Conservation (phyloP, 2,888 invertebrate genomes). For the Aplocera efformata region DNA sequence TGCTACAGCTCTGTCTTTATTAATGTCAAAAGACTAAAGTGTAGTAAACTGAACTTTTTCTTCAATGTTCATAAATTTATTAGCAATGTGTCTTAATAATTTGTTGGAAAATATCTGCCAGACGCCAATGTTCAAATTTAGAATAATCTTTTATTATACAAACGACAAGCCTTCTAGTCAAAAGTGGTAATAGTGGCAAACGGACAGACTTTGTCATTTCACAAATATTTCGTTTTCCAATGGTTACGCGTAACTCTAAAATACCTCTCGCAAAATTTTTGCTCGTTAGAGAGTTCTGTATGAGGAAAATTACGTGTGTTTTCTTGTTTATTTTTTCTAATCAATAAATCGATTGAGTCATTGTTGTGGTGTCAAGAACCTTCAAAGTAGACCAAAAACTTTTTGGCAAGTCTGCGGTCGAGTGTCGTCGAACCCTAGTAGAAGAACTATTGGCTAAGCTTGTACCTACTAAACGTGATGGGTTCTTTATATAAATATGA, state of each 20-base stretch:
- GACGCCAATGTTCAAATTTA: too few species aligned
- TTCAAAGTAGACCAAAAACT: slow-evolving; percentile 23
- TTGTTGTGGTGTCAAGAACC: slow-evolving; percentile 28
- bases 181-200: too few species aligned
- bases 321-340: slow-evolving; percentile 28
- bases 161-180: too few species aligned
- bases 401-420: slow-evolving; percentile 22
- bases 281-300: slow-evolving; percentile 19
- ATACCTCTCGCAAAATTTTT: not conserved
- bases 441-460: slow-evolving; percentile 7
- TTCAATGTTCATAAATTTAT: too few species aligned
- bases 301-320: slow-evolving; percentile 29
- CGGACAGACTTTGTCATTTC: not conserved
- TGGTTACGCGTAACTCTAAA: not conserved
- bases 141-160: too few species aligned
- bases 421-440: slow-evolving; percentile 25
- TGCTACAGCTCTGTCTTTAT: too few species aligned
- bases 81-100: too few species aligned
- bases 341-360: slow-evolving; percentile 28
- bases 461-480: slow-evolving; percentile 11
- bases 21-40: too few species aligned
- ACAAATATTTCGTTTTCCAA: not conserved
- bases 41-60: too few species aligned
- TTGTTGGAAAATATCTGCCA: too few species aligned
- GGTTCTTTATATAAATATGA: slow-evolving; percentile 20